These are phyloP conservation scores for Amphiprion ocellaris DNA, from an alignment of 2,113 vertebrate species.

Conservation along the genomic window DNA sequence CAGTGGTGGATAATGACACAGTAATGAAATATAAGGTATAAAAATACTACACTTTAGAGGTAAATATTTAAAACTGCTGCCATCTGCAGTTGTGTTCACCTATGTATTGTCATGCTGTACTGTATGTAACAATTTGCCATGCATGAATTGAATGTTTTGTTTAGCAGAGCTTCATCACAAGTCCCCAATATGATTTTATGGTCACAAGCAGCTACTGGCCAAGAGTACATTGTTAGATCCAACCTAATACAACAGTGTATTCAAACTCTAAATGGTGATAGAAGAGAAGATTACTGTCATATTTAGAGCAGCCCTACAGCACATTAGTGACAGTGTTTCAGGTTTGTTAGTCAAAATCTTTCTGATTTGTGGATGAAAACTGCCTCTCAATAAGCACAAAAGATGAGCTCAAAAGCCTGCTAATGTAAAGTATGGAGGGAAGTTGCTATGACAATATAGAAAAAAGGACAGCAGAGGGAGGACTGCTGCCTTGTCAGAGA, in stretches of 20 bases:
- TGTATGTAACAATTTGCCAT: not conserved
- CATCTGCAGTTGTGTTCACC: not conserved
- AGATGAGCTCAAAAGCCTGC: not conserved
- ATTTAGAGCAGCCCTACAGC: no score
- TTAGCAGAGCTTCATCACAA: not conserved
- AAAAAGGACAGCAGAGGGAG: conserved; percentile 49
- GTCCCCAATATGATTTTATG: no score
- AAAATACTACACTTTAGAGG: no score
- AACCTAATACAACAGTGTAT: no score
- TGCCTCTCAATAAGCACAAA: conserved; percentile 1
- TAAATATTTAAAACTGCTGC: no score
- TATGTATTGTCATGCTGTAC: accelerated
- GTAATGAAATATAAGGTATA: no score
- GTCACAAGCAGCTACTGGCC: no score
- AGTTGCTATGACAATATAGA: conserved; percentile 44
- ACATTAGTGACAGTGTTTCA: no score
- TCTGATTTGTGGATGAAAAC: not conserved
- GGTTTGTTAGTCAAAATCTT: not conserved
- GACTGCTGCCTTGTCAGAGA: conserved; percentile 35
- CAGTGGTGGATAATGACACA: no score
- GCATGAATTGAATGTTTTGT: conserved; percentile 9
- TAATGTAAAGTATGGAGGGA: conserved; percentile 36
- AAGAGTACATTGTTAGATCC: no score
- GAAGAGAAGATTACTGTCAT: not conserved
- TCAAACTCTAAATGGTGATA: no score